These are phyloP conservation scores for Acanthopleura granulata DNA, from an alignment of 2,888 invertebrate species.

Conservation along the genomic window DNA sequence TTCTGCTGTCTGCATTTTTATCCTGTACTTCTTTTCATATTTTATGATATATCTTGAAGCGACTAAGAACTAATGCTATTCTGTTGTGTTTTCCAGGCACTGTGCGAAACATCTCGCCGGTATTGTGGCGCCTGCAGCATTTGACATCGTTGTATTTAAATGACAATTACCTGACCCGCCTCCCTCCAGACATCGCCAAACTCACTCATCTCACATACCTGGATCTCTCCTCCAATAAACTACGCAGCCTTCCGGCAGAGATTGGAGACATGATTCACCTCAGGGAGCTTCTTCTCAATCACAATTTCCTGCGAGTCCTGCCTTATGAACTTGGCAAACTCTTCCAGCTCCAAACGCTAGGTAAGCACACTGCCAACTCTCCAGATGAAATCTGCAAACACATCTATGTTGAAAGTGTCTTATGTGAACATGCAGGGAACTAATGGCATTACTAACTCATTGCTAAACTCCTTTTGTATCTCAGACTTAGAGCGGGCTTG, in stretches of 20 bases:
- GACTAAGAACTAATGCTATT: not conserved
- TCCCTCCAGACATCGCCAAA: constrained; percentile 91
- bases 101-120: constrained; percentile 93
- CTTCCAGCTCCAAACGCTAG: constrained; percentile 94
- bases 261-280: constrained; percentile 96
- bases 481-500: too few species aligned
- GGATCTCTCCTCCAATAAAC: constrained; percentile 94
- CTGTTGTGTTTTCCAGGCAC: constrained; percentile 77
- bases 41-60: too few species aligned
- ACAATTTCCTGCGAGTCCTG: constrained; percentile 92
- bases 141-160: constrained; percentile 95
- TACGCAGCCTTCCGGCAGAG: constrained; percentile 94
- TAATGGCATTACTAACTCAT: too few species aligned
- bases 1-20: too few species aligned
- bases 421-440: too few species aligned
- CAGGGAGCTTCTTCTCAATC: constrained; percentile 92
- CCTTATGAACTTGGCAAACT: constrained; percentile 98
- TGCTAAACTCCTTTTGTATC: too few species aligned
- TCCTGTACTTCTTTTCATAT: too few species aligned
- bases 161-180: constrained; percentile 91
- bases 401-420: too few species aligned
- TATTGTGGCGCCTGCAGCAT: constrained; percentile 91
- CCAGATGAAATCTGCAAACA: too few species aligned
- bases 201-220: constrained; percentile 87
- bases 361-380: constrained; percentile 68